These are phyloP conservation scores for Hyles vespertilio DNA, from an alignment of 1,140 invertebrate species.

Conservation along the genomic window DNA sequence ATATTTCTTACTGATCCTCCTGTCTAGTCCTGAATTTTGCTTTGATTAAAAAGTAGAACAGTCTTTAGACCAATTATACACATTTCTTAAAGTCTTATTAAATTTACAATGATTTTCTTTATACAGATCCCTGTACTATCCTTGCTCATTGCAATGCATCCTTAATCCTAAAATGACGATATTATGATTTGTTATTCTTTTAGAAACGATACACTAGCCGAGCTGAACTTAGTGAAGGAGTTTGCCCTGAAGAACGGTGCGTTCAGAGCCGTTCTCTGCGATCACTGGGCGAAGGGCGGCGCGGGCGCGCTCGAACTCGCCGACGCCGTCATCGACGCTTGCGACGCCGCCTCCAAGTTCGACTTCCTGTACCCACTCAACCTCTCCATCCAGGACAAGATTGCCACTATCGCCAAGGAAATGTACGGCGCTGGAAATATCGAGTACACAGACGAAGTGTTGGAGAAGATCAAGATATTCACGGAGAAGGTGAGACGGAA, in stretches of 20 bases:
- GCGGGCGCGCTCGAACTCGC: constrained; percentile 90
- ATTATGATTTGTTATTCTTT: too few species aligned
- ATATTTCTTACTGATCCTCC: too few species aligned
- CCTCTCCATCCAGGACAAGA: constrained; percentile 90
- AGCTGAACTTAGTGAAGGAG: constrained; percentile 88
- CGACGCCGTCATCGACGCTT: constrained; percentile 89
- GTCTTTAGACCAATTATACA: too few species aligned
- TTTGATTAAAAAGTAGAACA: too few species aligned
- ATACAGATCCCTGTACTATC: too few species aligned
- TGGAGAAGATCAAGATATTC: constrained; percentile 83
- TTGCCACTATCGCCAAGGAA: constrained; percentile 91
- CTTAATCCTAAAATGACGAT: too few species aligned
- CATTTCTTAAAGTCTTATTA: too few species aligned
- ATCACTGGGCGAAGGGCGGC: constrained; percentile 95
- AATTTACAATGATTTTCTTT: too few species aligned
- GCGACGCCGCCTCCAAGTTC: constrained; percentile 78
- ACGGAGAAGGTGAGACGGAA: constrained; percentile 71
- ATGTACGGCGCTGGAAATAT: constrained; percentile 97
- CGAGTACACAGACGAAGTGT: constrained; percentile 82
- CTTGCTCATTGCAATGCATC: too few species aligned
- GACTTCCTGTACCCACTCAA: constrained; percentile 91
- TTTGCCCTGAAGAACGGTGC: constrained; percentile 87
- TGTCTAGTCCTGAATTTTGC: too few species aligned
- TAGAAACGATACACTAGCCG: constrained; percentile 91
- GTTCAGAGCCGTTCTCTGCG: constrained; percentile 89